A percentile compares a stretch with the other conserved stretches of the same genome.
Conservation (phyloP, 2,888 invertebrate species). For the Pandemis cinnamomeana region DNA sequence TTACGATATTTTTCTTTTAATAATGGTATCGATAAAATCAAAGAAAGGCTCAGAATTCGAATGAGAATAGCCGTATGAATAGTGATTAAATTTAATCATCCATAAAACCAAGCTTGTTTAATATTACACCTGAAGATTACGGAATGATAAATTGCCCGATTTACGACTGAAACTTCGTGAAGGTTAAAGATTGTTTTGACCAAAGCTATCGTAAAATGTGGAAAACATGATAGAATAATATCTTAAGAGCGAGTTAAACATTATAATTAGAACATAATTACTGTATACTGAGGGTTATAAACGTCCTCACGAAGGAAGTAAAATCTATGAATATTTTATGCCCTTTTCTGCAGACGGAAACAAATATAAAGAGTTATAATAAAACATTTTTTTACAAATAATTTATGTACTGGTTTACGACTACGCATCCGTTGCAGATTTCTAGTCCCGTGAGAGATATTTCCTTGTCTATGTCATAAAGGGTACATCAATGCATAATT, state of each 20-base stretch:
- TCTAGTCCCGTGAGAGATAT: too few relatives aligned
- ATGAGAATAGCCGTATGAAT: slow-evolving; percentile 45
- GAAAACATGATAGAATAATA: slow-evolving; percentile 12
- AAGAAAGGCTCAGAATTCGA: slow-evolving; percentile 49
- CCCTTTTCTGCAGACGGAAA: background rate
- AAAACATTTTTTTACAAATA: too few relatives aligned
- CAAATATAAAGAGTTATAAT: too few relatives aligned
- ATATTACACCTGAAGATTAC: slow-evolving; percentile 45
- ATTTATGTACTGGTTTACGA: too few relatives aligned
- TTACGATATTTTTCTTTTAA: slow-evolving; percentile 68
- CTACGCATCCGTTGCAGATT: too few relatives aligned
- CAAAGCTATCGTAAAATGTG: slow-evolving; percentile 18
- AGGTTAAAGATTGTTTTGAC: slow-evolving; percentile 16
- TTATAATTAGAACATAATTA: slow-evolving; percentile 16
- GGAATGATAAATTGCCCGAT: slow-evolving; percentile 30
- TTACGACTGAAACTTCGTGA: slow-evolving; percentile 27
- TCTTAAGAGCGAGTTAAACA: background rate
- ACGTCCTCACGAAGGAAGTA: background rate
- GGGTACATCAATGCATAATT: too few relatives aligned
- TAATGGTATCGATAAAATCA: slow-evolving; percentile 62
- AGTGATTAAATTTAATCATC: slow-evolving; percentile 64
- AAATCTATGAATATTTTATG: background rate
- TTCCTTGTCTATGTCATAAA: too few relatives aligned
- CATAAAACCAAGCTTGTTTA: slow-evolving; percentile 56
- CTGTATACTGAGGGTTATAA: background rate